phyloP scores from a whole-genome alignment of 2,797 vertebrate genomes.

The Tokudaia muenninki region DNA sequence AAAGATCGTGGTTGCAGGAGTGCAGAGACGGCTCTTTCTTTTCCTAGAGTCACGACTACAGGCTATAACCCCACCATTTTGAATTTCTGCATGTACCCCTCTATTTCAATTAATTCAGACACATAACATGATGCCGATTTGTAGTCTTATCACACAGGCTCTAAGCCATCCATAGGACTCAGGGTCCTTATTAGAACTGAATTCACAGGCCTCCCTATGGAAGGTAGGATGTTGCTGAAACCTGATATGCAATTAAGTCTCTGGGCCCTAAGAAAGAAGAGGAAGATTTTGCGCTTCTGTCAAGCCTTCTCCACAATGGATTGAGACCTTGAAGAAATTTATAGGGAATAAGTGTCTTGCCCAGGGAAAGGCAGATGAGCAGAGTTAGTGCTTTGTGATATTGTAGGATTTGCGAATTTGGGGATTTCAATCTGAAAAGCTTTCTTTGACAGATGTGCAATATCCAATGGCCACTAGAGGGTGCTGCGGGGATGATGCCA shows the following conservation, averaged over 20 bases:
- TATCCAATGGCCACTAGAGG: conserved; percentile 68
- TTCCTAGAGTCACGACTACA: conserved; percentile 33
- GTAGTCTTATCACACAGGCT: not conserved
- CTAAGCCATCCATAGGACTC: not conserved
- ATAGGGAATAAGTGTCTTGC: not conserved
- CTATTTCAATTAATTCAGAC: not conserved
- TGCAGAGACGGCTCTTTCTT: conserved; percentile 23
- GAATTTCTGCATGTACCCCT: not conserved
- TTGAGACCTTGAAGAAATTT: not conserved
- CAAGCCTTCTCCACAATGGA: not conserved
- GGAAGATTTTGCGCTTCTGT: not conserved
- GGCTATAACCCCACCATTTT: not conserved
- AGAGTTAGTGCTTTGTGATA: not conserved
- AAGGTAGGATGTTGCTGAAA: not conserved
- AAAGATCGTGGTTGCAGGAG: not conserved
- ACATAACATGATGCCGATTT: not conserved
- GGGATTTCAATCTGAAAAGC: not conserved
- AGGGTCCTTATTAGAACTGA: not conserved
- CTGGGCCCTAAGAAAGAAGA: conserved; percentile 17
- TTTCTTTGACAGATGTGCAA: not conserved
- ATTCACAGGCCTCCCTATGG: not conserved
- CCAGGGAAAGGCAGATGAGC: not conserved
- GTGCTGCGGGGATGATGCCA: not conserved
- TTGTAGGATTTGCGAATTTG: not conserved
- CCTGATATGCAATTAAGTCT: not conserved